Conservation (phyloP, 1,140 invertebrate genomes). For the Caenorhabditis elegans region DNA sequence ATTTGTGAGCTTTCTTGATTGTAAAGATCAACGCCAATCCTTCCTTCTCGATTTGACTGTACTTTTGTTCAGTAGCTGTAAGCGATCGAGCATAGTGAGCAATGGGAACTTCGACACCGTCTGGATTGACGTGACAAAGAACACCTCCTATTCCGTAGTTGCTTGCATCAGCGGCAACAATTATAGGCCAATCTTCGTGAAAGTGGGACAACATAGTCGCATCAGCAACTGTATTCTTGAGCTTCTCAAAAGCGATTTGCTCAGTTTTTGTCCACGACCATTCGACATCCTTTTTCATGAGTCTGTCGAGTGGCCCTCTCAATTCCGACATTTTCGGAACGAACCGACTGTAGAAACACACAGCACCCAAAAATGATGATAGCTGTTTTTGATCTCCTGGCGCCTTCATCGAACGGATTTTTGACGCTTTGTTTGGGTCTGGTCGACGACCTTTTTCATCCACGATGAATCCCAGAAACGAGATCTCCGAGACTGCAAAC, state of each 20-base stretch:
- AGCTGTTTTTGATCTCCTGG: conserved; percentile 47
- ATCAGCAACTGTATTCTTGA: conserved; percentile 59
- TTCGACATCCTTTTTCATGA: conserved; percentile 5
- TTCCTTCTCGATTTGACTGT: conserved; percentile 69
- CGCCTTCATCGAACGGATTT: conserved; percentile 44
- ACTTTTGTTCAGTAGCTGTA: conserved; percentile 64
- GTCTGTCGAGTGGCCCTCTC: conserved; percentile 18
- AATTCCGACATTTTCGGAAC: neutral
- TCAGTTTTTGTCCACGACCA: conserved; percentile 18
- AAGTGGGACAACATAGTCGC: conserved; percentile 63
- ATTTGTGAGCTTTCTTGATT: conserved; percentile 67
- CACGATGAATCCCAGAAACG: conserved; percentile 43
- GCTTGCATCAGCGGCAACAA: conserved; percentile 69
- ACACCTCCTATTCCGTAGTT: conserved; percentile 68
- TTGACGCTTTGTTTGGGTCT: conserved; percentile 27
- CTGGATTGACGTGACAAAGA: conserved; percentile 67
- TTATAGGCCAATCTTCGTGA: conserved; percentile 63
- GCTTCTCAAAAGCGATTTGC: conserved; percentile 50
- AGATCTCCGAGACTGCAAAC: neutral
- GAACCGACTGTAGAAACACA: conserved; percentile 48
- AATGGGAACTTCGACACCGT: conserved; percentile 57
- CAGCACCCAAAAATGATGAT: conserved; percentile 49
- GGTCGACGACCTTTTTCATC: conserved; percentile 29
- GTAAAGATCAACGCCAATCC: conserved; percentile 68
- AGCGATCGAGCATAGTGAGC: conserved; percentile 67